A percentile compares a stretch with the other conserved stretches of the same genome.
These are phyloP conservation scores for Xerus rutilus DNA, from an alignment of 2,797 vertebrate species.

Conservation along the genomic window DNA sequence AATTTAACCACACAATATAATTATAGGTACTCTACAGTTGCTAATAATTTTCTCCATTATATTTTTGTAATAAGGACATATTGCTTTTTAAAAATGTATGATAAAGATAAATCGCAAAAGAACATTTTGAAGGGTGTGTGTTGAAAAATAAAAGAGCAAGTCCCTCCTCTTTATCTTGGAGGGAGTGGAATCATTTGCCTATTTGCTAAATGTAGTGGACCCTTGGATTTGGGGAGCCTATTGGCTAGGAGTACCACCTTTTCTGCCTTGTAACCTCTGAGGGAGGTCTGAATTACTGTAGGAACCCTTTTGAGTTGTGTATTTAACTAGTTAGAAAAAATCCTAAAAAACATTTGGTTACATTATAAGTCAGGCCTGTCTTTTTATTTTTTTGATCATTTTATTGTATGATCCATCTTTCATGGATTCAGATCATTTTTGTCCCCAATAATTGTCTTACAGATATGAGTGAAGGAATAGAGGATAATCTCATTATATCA, in stretches of 20 bases:
- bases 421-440: neutral
- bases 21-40: neutral
- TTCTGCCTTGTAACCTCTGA: neutral
- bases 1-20: neutral
- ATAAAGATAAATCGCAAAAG: neutral
- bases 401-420: neutral
- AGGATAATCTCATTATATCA: neutral
- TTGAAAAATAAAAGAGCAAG: neutral
- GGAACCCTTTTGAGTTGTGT: neutral
- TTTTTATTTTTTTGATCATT: neutral
- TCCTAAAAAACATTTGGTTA: neutral
- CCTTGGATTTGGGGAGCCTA: neutral
- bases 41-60: neutral
- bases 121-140: neutral
- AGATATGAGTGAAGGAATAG: neutral
- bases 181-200: neutral
- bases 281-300: neutral
- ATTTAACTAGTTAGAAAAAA: neutral
- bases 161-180: neutral
- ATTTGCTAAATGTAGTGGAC: neutral
- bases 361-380: neutral
- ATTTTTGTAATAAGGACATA: neutral
- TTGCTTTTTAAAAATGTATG: neutral
- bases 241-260: neutral
- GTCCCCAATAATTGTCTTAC: neutral